phyloP scores from a whole-genome alignment of 2,113 vertebrate genomes.

The Corythoichthys haematopterus region DNA sequence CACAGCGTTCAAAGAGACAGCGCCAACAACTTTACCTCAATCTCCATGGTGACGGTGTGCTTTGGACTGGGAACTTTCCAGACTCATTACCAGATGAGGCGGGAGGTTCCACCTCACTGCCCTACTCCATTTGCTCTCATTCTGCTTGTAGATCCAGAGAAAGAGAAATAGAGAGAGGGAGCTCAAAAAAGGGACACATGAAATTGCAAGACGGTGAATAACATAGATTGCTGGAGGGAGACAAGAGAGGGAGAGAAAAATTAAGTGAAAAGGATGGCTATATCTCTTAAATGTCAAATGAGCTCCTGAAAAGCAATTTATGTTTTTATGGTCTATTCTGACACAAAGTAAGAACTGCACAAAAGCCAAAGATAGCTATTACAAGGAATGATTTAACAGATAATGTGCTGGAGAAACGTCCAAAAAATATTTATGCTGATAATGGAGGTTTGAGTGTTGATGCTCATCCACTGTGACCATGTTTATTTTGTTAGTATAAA shows the following conservation, averaged over 20 bases:
- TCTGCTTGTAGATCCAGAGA: constrained; percentile 26
- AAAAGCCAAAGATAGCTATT: constrained; percentile 26
- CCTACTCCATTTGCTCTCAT: constrained; percentile 43
- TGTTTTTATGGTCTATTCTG: constrained; percentile 35
- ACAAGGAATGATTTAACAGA: neutral
- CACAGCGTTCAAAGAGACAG: constrained; percentile 42
- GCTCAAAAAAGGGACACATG: constrained; percentile 3
- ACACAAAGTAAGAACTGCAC: neutral
- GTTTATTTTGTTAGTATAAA: neutral
- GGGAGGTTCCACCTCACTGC: constrained; percentile 41
- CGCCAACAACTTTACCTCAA: constrained; percentile 40
- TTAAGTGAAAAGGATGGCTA: constrained; percentile 37
- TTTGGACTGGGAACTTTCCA: constrained; percentile 56
- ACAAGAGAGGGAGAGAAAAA: constrained; percentile 32
- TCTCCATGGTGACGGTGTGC: constrained; percentile 55
- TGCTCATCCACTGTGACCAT: neutral
- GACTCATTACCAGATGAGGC: constrained; percentile 55
- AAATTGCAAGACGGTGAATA: constrained; percentile 31
- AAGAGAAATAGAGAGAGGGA: constrained; percentile 12
- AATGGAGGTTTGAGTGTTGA: neutral
- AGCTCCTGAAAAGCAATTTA: constrained; percentile 16
- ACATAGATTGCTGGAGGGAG: constrained; percentile 23
- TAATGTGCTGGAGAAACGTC: neutral
- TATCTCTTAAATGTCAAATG: constrained; percentile 52
- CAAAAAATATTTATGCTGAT: neutral